phyloP scores from a whole-genome alignment of 1,140 invertebrate genomes.

The Pectinophora gossypiella region DNA sequence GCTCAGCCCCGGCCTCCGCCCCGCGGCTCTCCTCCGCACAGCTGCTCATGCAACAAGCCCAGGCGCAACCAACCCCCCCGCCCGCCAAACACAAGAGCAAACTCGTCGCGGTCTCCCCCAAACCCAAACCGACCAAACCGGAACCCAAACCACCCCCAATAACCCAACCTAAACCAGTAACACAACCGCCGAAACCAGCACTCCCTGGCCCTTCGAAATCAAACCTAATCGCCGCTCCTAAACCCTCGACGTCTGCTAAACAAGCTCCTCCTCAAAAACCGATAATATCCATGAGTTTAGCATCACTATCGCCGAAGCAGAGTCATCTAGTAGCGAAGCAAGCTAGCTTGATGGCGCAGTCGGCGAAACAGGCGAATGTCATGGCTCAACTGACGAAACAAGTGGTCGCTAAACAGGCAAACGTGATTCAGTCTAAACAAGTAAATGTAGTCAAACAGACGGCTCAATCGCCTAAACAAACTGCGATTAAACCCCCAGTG shows the following conservation, averaged over 20 bases:
- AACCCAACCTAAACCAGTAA: constrained; percentile 24
- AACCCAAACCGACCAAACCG: constrained; percentile 18
- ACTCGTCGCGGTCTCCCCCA: constrained; percentile 31
- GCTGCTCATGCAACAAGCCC: constrained; percentile 53
- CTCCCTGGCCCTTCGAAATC: background rate
- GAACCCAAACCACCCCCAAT: background rate
- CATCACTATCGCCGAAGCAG: constrained; percentile 15
- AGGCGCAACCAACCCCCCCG: constrained; percentile 22
- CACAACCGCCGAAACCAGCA: constrained; percentile 10
- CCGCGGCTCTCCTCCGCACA: constrained; percentile 52
- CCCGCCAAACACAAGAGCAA: constrained; percentile 37
- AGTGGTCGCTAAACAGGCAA: constrained; percentile 3
- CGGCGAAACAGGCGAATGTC: constrained; percentile 27
- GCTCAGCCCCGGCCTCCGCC: constrained; percentile 20
- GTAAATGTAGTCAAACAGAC: constrained; percentile 5
- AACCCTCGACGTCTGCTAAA: no score
- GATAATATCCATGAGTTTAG: no score
- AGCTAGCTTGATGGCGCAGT: constrained; percentile 27
- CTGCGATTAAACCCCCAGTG: constrained; percentile 19
- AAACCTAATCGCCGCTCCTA: background rate
- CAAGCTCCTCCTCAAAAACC: background rate
- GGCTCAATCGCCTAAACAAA: constrained; percentile 20
- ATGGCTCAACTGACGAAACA: constrained; percentile 29
- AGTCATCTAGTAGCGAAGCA: constrained; percentile 12
- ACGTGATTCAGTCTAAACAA: constrained; percentile 1